Base-by-base conservation (phyloP, 2,888 invertebrate genomes). In the Agonopterix subpropinquella region DNA sequence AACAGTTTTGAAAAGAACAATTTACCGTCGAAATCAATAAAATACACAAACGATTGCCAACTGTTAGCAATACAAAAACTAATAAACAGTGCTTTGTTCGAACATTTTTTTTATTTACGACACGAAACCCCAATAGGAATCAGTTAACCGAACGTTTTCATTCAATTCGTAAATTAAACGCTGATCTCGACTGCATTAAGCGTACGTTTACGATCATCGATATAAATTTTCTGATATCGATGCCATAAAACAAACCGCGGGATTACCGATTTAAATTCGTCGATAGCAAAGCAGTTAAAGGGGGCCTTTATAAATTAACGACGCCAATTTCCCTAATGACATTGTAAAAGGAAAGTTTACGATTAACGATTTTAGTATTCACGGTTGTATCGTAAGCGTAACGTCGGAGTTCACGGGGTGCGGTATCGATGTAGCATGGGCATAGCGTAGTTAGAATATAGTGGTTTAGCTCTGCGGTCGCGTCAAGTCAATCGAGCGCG, bases 301-400 rank as follows among this genome's bases (percentile, higher is more conserved):
- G 74, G 73, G 67, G 70, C 70, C 72, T 78, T 78, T 83, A 81
- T 80, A 84, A 84, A 86, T 85, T 83, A 86, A 85, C 81, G 82
- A 78, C 57, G 67, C 73, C 82, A 85, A 87, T 88, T 86, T 86
- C 78, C 84, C 82, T 87, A 86, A 88, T 87, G 84, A 86, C 80
- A 80, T 70, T 84, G 83, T 86, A 84, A 86, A 87, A 80, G 84
- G 77, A 77, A 85, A 80, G 73, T 85, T 86, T 78, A 82, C 82
- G 80, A 80, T 75, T 73, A 70, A 72, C 68, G 66, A 65, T 48
- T 49, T 15, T n/a, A 62, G 61, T 70, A 65, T 77, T 73, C 71
- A 71, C 65, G 67, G 72, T 72, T 74, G 73, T 69, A 67, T 70
- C 58, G 68, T 59, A 61, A 58, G 51, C 47, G 47, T 36, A 47